phyloP scores from a whole-genome alignment of 2,888 invertebrate species.

The Synanthedon myopaeformis region DNA sequence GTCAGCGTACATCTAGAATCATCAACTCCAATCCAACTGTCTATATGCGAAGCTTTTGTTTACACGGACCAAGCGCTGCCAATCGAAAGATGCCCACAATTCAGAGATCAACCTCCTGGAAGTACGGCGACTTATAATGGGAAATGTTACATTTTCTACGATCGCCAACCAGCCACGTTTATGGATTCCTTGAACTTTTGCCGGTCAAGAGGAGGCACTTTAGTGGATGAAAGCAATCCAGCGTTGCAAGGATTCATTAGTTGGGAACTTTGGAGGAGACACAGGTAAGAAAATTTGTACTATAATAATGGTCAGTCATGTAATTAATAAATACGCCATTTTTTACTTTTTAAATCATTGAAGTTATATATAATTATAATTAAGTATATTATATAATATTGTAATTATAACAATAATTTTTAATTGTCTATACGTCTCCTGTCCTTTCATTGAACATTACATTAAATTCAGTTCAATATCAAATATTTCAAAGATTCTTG shows the following conservation, averaged over 20 bases:
- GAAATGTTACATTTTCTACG: slow-evolving; percentile 95
- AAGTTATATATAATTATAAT: too few relatives aligned
- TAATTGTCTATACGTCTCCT: too few relatives aligned
- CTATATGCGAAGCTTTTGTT: slow-evolving; percentile 93
- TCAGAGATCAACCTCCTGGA: slow-evolving; percentile 92
- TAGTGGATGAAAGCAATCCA: slow-evolving; percentile 93
- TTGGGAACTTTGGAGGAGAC: slow-evolving; percentile 93
- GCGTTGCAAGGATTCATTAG: slow-evolving; percentile 94
- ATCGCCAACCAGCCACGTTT: slow-evolving; percentile 84
- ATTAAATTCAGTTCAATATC: too few relatives aligned
- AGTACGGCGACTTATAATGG: slow-evolving; percentile 94
- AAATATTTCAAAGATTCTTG: too few relatives aligned
- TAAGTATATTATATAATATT: too few relatives aligned
- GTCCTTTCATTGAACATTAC: too few relatives aligned
- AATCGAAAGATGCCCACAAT: slow-evolving; percentile 92
- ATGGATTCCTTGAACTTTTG: slow-evolving; percentile 85
- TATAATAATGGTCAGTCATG: neutral
- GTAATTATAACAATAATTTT: too few relatives aligned
- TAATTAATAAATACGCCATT: too few relatives aligned
- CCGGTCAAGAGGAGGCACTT: slow-evolving; percentile 82
- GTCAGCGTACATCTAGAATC: slow-evolving; percentile 92
- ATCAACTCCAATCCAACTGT: slow-evolving; percentile 78
- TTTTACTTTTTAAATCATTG: too few relatives aligned
- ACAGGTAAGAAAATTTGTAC: slow-evolving; percentile 65
- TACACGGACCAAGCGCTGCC: slow-evolving; percentile 92